Evolutionary conservation across 2,797 vertebrate species (phyloP).

Genomic region (Pachyuromys duprasi): DNA sequence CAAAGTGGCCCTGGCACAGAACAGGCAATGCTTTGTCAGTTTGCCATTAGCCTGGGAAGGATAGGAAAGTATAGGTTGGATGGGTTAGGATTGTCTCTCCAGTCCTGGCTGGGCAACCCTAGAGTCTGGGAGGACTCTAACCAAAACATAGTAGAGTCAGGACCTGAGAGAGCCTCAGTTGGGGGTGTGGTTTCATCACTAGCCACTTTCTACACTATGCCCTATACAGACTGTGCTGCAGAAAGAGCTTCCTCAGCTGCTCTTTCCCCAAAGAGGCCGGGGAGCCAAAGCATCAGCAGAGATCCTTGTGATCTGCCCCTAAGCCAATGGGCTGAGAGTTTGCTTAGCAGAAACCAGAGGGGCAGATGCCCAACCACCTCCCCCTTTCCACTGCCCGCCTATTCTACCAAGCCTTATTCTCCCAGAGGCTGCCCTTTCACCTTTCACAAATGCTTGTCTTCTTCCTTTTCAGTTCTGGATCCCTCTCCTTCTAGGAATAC

Average conservation of each 20-base stretch:
- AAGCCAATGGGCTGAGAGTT: constrained; percentile 73
- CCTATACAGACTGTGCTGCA: constrained; percentile 72
- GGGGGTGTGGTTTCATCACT: constrained; percentile 67
- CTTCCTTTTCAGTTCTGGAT: fast-evolving
- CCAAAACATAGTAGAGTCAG: neutral
- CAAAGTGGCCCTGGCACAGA: fast-evolving
- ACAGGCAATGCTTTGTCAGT: fast-evolving
- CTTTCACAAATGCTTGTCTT: neutral
- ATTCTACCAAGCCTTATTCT: neutral
- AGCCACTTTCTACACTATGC: constrained; percentile 77
- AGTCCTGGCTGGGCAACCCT: neutral
- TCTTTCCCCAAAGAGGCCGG: constrained; percentile 75
- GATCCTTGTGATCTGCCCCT: constrained; percentile 82
- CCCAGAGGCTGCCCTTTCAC: neutral
- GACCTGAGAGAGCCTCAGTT: neutral
- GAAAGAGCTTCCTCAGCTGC: constrained; percentile 83
- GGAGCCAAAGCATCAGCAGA: constrained; percentile 83
- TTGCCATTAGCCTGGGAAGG: fast-evolving
- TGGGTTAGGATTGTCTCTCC: neutral
- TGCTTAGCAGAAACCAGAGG: constrained; percentile 55
- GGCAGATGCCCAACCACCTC: constrained; percentile 41
- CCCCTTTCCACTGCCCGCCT: neutral
- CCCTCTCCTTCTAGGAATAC: neutral
- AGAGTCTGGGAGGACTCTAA: neutral
- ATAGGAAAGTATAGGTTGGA: neutral